Conservation (phyloP, 1,140 invertebrate species). For the Alviniconcha marisindica region DNA sequence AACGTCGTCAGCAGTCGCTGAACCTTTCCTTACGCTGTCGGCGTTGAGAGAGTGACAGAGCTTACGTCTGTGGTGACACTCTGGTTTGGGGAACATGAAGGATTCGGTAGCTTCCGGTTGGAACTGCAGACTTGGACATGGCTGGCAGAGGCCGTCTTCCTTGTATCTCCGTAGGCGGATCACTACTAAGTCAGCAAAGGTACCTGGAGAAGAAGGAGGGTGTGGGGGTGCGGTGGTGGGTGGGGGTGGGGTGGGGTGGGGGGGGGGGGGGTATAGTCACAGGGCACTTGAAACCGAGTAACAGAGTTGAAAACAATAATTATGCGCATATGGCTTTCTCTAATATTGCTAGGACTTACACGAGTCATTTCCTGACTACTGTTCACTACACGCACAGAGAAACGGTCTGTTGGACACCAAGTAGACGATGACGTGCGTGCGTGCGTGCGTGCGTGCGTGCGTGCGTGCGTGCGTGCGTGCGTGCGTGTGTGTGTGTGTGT, state of each 20-base stretch:
- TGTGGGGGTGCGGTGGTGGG: not conserved
- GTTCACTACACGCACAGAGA: no score
- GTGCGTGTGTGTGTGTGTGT: not conserved
- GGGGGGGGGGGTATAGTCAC: no score
- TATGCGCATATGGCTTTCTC: no score
- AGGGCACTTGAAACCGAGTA: no score
- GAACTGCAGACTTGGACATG: not conserved
- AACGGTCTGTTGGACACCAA: not conserved
- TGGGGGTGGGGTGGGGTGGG: no score
- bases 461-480: conserved; percentile 5
- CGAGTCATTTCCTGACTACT: no score
- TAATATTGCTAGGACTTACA: no score
- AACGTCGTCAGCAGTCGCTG: not conserved
- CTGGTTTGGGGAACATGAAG: conserved; percentile 1
- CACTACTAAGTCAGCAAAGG: not conserved
- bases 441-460: conserved; percentile 17
- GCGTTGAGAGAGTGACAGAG: not conserved
- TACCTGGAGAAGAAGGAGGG: not conserved
- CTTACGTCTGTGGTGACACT: not conserved
- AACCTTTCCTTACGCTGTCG: not conserved
- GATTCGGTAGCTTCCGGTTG: not conserved
- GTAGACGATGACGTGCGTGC: conserved; percentile 7
- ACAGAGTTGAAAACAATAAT: no score
- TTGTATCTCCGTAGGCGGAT: not conserved
- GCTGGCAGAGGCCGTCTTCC: not conserved